Evolutionary conservation across 2,113 vertebrate species (phyloP), one percentile per base, ranked within the genome.

Genomic region (Seriola dumerili): DNA sequence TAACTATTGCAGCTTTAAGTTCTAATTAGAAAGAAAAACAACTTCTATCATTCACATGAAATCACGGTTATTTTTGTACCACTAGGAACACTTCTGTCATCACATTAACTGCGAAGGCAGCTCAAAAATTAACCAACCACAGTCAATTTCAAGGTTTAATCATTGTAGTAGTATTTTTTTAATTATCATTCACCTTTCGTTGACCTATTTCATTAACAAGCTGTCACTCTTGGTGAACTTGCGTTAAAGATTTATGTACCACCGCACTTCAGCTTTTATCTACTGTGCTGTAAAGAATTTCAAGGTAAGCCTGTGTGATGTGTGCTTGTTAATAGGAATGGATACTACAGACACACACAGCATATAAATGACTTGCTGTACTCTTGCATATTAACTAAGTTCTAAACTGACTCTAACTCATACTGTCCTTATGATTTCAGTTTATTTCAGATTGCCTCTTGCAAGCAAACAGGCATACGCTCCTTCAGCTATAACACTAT

Each of bases 251-350:
- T 36, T 11, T 67, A 29, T 48, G 38, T 57, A 29, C 5, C 19
- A 46, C 54, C 59, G 23, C 13, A 38, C 21, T 42, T 54, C 34
- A 36, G 2, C 2, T 81, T 40, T 23, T 4, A 16, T 34, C 6
- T 25, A 62, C 25, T 80, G 79, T 76, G 66, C 75, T 75, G 36
- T 79, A 25, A 62, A 68, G 11, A 40, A 5, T 32, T 34, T 72
- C 4, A 38, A 74, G 13, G 48, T 46, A 17, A 70, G 32, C 50
- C 19, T n/a, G 8, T 0, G 8, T 42, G 59, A 73, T 4, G 70
- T 84, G 80, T 77, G 71, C 81, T 72, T 29, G 34, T 74, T 55
- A 25, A 61, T 0, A 71, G 73, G 80, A 86, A 77, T 71, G 66
- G 44, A 83, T 29, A 42, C 63, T 32, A 59, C 5, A 54, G 21